phyloP scores from a whole-genome alignment of 2,888 invertebrate species.

The Epirrita christyi region DNA sequence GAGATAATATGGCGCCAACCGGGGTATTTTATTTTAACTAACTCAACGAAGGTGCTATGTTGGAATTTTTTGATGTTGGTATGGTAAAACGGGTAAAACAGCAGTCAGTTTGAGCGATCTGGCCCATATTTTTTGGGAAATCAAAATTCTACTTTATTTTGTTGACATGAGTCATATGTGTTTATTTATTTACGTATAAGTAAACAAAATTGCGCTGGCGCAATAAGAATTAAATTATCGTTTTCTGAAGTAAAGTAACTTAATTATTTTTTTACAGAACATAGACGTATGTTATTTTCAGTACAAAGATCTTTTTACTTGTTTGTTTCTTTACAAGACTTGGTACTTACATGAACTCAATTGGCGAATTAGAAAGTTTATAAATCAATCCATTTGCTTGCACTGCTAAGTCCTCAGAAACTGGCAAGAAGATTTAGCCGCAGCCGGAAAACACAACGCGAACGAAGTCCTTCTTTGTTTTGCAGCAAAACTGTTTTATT shows the following conservation, averaged over 20 bases:
- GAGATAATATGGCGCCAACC: no score
- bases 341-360: constrained; percentile 74
- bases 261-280: background rate
- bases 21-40: no score
- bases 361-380: constrained; percentile 56
- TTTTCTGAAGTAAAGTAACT: no score
- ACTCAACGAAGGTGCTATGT: no score
- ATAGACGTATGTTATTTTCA: background rate
- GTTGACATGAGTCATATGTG: background rate
- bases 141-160: background rate
- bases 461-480: constrained; percentile 52
- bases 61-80: no score
- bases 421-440: constrained; percentile 42
- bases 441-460: constrained; percentile 38
- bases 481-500: constrained; percentile 49
- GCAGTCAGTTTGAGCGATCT: no score
- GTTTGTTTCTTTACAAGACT: background rate
- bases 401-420: constrained; percentile 44
- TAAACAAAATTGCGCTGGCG: background rate
- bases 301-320: no score
- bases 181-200: background rate
- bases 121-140: background rate
- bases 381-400: constrained; percentile 51
- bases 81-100: background rate
- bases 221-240: background rate